A percentile compares a stretch with the other conserved stretches of the same genome.
phyloP scores from a whole-genome alignment of 2,797 vertebrate species.

The Crax fasciolata region DNA sequence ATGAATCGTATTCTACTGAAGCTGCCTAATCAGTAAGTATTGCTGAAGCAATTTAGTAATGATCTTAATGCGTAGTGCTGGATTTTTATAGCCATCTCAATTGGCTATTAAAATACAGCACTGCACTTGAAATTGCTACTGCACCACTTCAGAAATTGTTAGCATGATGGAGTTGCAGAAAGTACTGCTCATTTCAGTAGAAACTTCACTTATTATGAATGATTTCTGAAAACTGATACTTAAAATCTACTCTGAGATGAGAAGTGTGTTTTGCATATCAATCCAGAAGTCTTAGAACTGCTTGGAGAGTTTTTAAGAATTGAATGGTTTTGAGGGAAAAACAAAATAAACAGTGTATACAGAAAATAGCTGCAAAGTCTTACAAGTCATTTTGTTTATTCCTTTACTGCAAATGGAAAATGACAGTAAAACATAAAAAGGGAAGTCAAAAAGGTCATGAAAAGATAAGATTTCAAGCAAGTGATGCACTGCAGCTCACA shows the following conservation, averaged over 20 bases:
- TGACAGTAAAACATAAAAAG: not conserved
- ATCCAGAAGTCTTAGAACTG: not conserved
- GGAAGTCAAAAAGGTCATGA: not conserved
- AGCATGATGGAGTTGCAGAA: not conserved
- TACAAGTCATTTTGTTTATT: not conserved
- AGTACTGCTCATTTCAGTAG: not conserved
- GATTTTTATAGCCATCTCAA: conserved; percentile 66
- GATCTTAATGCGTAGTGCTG: conserved; percentile 52
- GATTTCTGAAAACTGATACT: conserved; percentile 12
- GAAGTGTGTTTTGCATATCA: not conserved
- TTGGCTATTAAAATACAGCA: conserved; percentile 68
- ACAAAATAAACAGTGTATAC: not conserved
- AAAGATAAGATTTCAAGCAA: not conserved
- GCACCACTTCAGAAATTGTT: conserved; percentile 49
- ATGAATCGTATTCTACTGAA: conserved; percentile 43
- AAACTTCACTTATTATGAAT: conserved; percentile 1
- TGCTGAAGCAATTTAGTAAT: conserved; percentile 72
- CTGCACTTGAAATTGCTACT: conserved; percentile 42
- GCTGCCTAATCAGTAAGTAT: conserved; percentile 67
- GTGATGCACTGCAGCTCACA: not conserved
- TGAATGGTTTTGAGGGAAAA: not conserved
- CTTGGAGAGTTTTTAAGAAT: not conserved
- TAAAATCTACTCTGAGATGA: conserved; percentile 37
- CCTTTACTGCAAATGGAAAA: not conserved
- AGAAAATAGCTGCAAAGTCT: not conserved